A percentile compares a stretch with the other conserved stretches of the same genome.
Evolutionary conservation across 2,888 invertebrate genomes (phyloP).

Genomic region (Dichetophora obliterata): DNA sequence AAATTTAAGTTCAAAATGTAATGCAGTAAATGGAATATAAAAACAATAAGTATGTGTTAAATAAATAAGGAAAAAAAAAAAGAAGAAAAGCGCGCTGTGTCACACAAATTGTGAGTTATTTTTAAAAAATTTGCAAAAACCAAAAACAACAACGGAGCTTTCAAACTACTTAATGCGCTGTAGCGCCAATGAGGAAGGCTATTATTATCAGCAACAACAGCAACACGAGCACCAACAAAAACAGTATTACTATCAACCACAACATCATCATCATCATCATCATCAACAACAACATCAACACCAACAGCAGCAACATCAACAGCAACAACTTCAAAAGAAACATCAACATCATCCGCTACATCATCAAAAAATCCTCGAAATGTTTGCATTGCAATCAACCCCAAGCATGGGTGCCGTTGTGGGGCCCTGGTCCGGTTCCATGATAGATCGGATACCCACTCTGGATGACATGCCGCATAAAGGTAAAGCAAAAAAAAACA

Average conservation of each 20-base stretch:
- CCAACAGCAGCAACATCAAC: conserved; percentile 15
- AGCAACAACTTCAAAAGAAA: conserved; percentile 19
- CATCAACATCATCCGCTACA: conserved; percentile 22
- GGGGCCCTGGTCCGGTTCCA: conserved; percentile 86
- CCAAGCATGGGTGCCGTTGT: conserved; percentile 84
- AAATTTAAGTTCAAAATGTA: too few species aligned
- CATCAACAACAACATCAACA: conserved; percentile 2
- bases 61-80: too few species aligned
- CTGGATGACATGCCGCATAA: conserved; percentile 89
- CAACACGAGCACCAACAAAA: not conserved
- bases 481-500: conserved; percentile 73
- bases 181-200: conserved; percentile 20
- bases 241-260: not conserved
- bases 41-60: too few species aligned
- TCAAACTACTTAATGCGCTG: conserved; percentile 1
- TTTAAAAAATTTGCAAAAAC: too few species aligned
- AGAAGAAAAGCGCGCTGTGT: too few species aligned
- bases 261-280: not conserved
- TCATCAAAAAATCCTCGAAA: conserved; percentile 43
- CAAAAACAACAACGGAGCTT: conserved; percentile 21
- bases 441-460: conserved; percentile 77
- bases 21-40: too few species aligned
- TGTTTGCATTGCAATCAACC: conserved; percentile 82
- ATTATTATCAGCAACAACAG: conserved; percentile 17
- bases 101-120: too few species aligned